Evolutionary conservation across 2,888 invertebrate genomes (phyloP), one percentile per base, ranked within the genome.

Genomic region (Meghimatium bilineatum): DNA sequence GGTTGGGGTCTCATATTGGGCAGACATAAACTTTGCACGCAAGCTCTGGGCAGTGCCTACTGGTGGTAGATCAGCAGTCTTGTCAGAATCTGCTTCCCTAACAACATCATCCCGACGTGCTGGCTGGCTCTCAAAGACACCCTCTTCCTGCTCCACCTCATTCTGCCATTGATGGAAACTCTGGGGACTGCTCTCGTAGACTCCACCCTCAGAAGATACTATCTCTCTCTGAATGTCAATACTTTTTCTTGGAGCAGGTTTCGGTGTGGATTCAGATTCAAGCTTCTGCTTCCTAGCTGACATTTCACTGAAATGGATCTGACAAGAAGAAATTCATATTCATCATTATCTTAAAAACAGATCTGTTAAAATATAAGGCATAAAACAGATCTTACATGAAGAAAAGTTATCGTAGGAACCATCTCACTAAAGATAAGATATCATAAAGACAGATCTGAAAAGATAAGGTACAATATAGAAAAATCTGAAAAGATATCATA

Each of bases 11-110:
- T 75, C 85, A 36, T 88, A 87, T 20, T 82, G 85, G 85, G 96
- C 96, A 82, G 96, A 96, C 94, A 98, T 98, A 93, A 98, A 98
- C 92, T 96, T 95, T 93, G 97, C 96, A 83, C 97, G 95, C 88
- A 98, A 95, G 93, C 94, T 95, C 88, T 95, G 97, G 80, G 98
- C 97, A 38, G 97, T 97, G 92, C 98, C 98, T 79, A 92, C 88
- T 86, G 91, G 92, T 85, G 93, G 94, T 91, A 89, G 90, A 56
- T 89, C 91, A 12, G 88, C 88, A 32, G 87, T 88, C 29, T 85
- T 82, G 63, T 86, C 82, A 38, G 91, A 92, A 76, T 92, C 93
- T 10, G 88, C 83, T 83, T 92, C 94, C 67, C 95, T 93, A 32
- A 95, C 94, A 76, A 95, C 94, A 1, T 89, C 88, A n/a, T 82